These are phyloP conservation scores for Lepidurus apus DNA, from an alignment of 1,140 invertebrate species.

Conservation along the genomic window DNA sequence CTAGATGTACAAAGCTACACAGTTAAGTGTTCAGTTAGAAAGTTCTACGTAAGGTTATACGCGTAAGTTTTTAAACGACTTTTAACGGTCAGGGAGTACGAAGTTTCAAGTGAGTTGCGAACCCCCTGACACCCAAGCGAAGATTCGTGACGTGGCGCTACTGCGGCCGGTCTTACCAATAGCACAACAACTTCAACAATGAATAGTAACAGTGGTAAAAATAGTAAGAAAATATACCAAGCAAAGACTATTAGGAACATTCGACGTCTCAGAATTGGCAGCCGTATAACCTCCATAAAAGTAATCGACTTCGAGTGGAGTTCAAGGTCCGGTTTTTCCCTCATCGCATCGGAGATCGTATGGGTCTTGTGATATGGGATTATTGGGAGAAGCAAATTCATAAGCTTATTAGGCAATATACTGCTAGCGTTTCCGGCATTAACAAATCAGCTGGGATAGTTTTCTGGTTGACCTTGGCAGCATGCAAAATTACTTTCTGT, in stretches of 20 bases:
- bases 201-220: slow-evolving; percentile 9
- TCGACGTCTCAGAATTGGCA: slow-evolving; percentile 16
- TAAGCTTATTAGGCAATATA: neutral
- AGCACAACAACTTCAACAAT: neutral
- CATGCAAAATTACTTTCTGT: slow-evolving; percentile 22
- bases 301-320: neutral
- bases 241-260: slow-evolving; percentile 25
- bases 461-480: slow-evolving; percentile 28
- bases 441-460: slow-evolving; percentile 26
- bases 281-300: neutral
- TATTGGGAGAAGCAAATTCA: neutral
- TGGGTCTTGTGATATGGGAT: neutral
- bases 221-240: slow-evolving; percentile 26
- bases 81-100: too few relatives aligned
- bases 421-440: neutral
- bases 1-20: too few relatives aligned
- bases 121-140: too few relatives aligned
- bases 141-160: neutral
- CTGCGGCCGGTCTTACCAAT: neutral
- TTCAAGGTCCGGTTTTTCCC: neutral
- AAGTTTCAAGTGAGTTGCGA: too few relatives aligned
- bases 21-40: too few relatives aligned
- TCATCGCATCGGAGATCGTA: slow-evolving; percentile 16
- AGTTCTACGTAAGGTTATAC: too few relatives aligned
- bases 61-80: too few relatives aligned